Evolutionary conservation across 2,797 vertebrate genomes (phyloP).

Genomic region (Avahi laniger): DNA sequence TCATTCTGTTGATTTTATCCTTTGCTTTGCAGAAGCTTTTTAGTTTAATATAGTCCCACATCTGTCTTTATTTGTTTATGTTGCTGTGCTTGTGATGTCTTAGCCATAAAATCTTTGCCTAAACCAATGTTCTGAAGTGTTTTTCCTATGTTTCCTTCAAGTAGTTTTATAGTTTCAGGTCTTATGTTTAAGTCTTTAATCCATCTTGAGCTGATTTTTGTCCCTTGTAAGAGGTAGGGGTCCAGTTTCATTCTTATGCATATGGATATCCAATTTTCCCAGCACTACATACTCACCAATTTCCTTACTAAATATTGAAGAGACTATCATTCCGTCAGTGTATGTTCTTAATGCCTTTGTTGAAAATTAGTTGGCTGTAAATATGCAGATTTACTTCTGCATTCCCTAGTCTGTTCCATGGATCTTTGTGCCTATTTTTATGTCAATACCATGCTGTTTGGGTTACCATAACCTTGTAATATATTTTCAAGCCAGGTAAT

Average conservation of each 20-base stretch:
- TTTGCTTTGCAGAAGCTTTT: not conserved
- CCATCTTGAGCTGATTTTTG: not conserved
- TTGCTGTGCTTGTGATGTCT: not conserved
- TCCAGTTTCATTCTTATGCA: not conserved
- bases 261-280: not conserved
- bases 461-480: not conserved
- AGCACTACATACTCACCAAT: not conserved
- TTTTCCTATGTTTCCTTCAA: not conserved
- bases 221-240: not conserved
- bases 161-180: not conserved
- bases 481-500: not conserved
- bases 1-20: not conserved
- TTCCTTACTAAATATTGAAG: not conserved
- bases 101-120: not conserved
- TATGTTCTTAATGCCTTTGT: not conserved
- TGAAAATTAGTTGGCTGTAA: not conserved
- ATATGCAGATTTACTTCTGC: not conserved
- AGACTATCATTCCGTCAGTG: not conserved
- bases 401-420: not conserved
- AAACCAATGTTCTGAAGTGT: not conserved
- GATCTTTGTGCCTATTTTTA: not conserved
- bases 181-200: not conserved
- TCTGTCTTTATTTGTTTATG: not conserved
- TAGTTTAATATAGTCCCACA: not conserved
- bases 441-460: not conserved